A percentile compares a stretch with the other conserved stretches of the same genome.
These are phyloP conservation scores for Psephotus haematonotus DNA, from an alignment of 2,113 vertebrate genomes.

Conservation along the genomic window DNA sequence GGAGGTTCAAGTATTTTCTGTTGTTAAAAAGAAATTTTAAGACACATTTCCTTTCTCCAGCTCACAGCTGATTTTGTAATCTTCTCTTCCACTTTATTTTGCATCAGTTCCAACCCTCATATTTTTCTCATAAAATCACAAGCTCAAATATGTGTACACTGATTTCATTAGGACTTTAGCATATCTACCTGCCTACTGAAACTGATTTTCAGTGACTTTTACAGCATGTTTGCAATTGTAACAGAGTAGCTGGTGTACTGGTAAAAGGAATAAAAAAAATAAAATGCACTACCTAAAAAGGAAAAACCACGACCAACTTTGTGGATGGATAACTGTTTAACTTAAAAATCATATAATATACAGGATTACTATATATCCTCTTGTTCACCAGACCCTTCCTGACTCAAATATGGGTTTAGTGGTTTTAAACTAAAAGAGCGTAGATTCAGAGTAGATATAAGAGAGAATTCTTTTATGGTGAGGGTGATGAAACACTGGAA, in stretches of 20 bases:
- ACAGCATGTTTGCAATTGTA: background rate
- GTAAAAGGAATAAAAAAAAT: background rate
- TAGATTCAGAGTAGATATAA: background rate
- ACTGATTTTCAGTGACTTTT: background rate
- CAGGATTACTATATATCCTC: background rate
- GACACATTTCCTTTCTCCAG: background rate
- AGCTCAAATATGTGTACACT: background rate
- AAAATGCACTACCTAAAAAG: background rate
- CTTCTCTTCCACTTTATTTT: background rate
- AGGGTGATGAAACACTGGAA: background rate
- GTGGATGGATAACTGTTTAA: background rate
- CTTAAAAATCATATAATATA: background rate
- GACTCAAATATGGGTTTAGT: background rate
- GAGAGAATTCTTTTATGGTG: background rate
- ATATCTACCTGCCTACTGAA: background rate
- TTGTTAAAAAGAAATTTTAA: background rate
- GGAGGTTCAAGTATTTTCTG: background rate
- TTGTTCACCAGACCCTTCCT: background rate
- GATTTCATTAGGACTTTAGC: background rate
- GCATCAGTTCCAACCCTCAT: background rate
- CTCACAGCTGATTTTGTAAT: background rate
- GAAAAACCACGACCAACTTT: background rate
- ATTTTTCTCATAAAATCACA: background rate
- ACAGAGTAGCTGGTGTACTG: background rate
- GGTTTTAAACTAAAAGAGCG: background rate